Conservation (phyloP, 2,797 vertebrate genomes). For the Urocyon cinereoargenteus region DNA sequence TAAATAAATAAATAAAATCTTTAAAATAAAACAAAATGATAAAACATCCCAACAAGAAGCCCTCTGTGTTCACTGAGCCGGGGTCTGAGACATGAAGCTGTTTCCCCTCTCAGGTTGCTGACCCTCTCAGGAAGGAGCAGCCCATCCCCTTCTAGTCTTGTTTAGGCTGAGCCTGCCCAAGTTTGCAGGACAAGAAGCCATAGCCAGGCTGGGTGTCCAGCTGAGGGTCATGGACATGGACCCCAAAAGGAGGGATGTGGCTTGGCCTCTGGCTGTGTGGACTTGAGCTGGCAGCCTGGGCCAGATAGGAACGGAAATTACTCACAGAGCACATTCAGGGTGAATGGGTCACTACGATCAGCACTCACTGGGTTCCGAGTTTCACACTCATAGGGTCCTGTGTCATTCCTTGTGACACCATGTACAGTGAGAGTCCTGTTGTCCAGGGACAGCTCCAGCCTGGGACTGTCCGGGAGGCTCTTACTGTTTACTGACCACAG, state of each 20-base stretch:
- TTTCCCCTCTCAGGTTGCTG: neutral
- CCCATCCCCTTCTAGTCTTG: neutral
- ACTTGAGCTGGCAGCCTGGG: no score
- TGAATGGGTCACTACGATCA: neutral
- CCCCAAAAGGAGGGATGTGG: no score
- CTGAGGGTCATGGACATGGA: no score
- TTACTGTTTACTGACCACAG: constrained; percentile 27
- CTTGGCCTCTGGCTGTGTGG: no score
- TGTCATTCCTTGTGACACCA: no score
- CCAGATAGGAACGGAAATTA: neutral
- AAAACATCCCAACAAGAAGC: no score
- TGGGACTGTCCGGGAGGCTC: neutral
- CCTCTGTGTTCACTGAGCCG: neutral
- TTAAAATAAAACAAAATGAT: no score
- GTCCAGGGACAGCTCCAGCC: neutral
- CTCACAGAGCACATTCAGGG: constrained; percentile 72
- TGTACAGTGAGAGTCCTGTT: neutral
- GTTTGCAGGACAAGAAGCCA: no score
- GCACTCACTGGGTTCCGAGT: neutral
- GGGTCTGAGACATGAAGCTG: neutral
- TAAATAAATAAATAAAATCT: no score
- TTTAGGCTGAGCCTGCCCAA: neutral
- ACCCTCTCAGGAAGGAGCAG: neutral
- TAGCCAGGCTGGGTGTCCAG: no score
- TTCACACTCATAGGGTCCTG: neutral